Base-by-base conservation (phyloP, 37 sponge, comb jelly and placozoan genomes). In the Theonella swinhoei region DNA sequence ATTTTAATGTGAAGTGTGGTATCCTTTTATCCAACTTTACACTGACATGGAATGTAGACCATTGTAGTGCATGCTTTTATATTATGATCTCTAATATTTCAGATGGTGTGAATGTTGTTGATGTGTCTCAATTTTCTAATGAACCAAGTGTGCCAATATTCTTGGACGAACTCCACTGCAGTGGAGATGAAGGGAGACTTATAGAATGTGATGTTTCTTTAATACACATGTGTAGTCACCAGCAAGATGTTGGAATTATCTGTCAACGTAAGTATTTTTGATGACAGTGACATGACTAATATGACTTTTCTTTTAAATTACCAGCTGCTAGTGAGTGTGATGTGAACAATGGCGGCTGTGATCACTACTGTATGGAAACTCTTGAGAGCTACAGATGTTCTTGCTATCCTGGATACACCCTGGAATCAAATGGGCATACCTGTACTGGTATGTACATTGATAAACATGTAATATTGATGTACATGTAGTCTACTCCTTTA, bases 341-440 rank as follows among this genome's bases (percentile, higher is more conserved):
- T 11, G 7, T 19, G 5, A 58, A 77, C 17, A 88, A 76, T 83
- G 78, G 83, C 32, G 83, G 78, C 2, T 87, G 88, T 80, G 68
- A 63, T 30, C 81, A 87, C 34, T 39, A 1, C 2, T 87, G 88
- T 39, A 74, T 23, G 28, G 80, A 87, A 62, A 62, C 42, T 1
- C 30, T 74, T 9, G 77, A 66, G 17, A 65, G 76, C 36, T 75
- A 62, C 43, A 0, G 4, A 1, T 87, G 88, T 39, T 42, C 37
- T 33, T 87, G 88, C 73, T 39, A 65, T 1, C 7, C 24, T 68
- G 85, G 85, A 22, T 85, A 85, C 39, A 26, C 1, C 25, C 54
- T 47, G 14, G 11, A 47, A 14, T 7, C 54, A 47, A 14, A 47
- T 14, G 14, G 14, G 54, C 54, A 47, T 14, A 47, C 54, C 7